These are phyloP conservation scores for Muricea muricata DNA, from an alignment of 92 coral and sea anemone genomes.

Conservation along the genomic window DNA sequence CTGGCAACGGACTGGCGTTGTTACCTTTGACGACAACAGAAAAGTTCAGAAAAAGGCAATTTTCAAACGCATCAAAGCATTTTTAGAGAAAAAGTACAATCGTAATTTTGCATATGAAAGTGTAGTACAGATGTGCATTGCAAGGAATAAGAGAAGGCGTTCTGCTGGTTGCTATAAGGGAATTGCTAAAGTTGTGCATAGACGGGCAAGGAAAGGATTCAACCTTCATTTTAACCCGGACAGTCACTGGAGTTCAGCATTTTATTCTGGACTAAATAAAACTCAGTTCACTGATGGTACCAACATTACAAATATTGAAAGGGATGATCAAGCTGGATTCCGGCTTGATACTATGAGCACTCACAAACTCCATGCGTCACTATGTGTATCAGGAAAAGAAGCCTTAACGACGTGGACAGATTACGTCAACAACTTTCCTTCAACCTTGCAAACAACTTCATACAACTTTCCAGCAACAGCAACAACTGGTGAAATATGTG, in stretches of 20 bases:
- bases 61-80: slow-evolving; percentile 64
- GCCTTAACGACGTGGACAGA: slow-evolving; percentile 67
- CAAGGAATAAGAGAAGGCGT: slow-evolving; percentile 65
- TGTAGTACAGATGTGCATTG: slow-evolving; percentile 74
- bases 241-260: slow-evolving; percentile 70
- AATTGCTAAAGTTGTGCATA: slow-evolving; percentile 50
- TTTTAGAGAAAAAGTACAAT: slow-evolving; percentile 59
- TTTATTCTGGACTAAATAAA: slow-evolving; percentile 51
- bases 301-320: slow-evolving; percentile 61
- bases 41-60: slow-evolving; percentile 70
- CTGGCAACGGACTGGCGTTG: slow-evolving; percentile 69
- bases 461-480: slow-evolving; percentile 71
- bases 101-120: slow-evolving; percentile 56
- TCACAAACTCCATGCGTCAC: slow-evolving; percentile 62
- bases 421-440: slow-evolving; percentile 68
- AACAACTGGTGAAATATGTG: slow-evolving; percentile 71
- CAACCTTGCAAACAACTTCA: slow-evolving; percentile 74
- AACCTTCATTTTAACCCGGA: slow-evolving; percentile 71
- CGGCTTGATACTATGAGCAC: slow-evolving; percentile 69
- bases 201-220: slow-evolving; percentile 69
- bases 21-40: slow-evolving; percentile 72
- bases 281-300: slow-evolving; percentile 60
- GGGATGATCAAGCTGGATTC: slow-evolving; percentile 82
- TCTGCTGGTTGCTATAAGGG: slow-evolving; percentile 64
- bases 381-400: slow-evolving; percentile 63